These are phyloP conservation scores for Cryptocheilus praepositus DNA, from an alignment of 2,888 invertebrate species.

Conservation along the genomic window DNA sequence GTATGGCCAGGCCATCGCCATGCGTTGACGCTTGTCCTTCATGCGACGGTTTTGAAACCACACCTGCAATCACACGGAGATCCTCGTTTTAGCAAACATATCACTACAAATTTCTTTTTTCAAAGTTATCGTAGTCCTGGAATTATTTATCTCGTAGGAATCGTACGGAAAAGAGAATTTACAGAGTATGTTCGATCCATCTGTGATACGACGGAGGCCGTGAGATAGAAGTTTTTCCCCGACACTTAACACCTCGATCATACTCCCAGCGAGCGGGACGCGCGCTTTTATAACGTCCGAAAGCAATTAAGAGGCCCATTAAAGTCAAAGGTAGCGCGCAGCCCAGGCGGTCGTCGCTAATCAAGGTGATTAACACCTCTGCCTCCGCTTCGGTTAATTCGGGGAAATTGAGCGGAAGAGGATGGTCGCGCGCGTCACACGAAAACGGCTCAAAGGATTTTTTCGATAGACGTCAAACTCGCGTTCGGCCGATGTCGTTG, in stretches of 20 bases:
- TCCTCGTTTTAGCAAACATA: no score
- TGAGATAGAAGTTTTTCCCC: conserved; percentile 12
- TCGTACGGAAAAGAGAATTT: no score
- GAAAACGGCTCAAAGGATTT: conserved; percentile 38
- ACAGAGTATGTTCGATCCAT: no score
- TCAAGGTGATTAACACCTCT: conserved; percentile 63
- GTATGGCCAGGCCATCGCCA: conserved; percentile 97
- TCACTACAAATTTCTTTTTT: no score
- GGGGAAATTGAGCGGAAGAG: neutral
- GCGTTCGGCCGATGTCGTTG: conserved; percentile 40
- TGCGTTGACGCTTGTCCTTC: conserved; percentile 97
- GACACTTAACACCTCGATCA: conserved; percentile 49
- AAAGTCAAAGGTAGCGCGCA: conserved; percentile 48
- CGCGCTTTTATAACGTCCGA: conserved; percentile 39
- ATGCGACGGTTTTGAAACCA: conserved; percentile 99
- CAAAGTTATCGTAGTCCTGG: no score
- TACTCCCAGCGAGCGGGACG: conserved; percentile 24
- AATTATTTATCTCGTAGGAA: no score
- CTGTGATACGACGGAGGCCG: neutral
- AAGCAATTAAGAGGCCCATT: conserved; percentile 57
- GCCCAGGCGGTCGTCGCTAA: conserved; percentile 53
- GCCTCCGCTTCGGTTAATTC: conserved; percentile 23
- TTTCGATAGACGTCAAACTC: conserved; percentile 29
- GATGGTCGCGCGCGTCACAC: conserved; percentile 12
- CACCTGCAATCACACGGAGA: conserved; percentile 80